phyloP scores from a whole-genome alignment of 2,888 invertebrate genomes.

The Deroplatys truncata region DNA sequence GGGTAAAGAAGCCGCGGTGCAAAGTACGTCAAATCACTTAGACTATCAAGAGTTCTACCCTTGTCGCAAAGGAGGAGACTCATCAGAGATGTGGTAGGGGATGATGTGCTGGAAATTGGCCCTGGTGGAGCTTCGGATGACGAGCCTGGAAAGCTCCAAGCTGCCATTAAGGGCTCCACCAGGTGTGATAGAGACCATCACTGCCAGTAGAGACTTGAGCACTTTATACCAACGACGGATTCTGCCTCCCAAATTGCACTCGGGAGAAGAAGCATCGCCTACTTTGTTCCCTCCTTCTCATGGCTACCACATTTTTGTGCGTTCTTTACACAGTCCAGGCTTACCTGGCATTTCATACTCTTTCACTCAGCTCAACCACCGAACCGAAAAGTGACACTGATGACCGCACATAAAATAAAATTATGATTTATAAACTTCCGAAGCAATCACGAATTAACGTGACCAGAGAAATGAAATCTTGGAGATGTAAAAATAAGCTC shows the following conservation, averaged over 20 bases:
- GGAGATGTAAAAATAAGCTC: too few relatives aligned
- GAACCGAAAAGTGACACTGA: too few relatives aligned
- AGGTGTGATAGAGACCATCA: background rate
- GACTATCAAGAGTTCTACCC: background rate
- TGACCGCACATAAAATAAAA: too few relatives aligned
- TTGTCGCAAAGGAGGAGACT: background rate
- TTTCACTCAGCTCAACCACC: too few relatives aligned
- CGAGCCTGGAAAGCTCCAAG: background rate
- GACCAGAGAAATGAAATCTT: too few relatives aligned
- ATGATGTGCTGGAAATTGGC: background rate
- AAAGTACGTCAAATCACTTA: background rate
- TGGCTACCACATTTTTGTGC: background rate
- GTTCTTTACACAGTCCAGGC: background rate
- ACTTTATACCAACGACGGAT: background rate
- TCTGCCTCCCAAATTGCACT: background rate
- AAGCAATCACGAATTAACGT: too few relatives aligned
- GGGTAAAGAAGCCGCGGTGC: background rate
- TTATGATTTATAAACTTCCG: too few relatives aligned
- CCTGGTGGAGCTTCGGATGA: background rate
- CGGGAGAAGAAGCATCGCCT: background rate
- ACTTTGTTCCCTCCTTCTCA: background rate
- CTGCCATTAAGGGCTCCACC: background rate
- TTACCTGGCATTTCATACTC: too few relatives aligned
- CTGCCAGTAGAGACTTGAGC: background rate
- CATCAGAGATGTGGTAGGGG: background rate